phyloP scores from a whole-genome alignment of 2,797 vertebrate genomes.

The Malacoctenus gilli region DNA sequence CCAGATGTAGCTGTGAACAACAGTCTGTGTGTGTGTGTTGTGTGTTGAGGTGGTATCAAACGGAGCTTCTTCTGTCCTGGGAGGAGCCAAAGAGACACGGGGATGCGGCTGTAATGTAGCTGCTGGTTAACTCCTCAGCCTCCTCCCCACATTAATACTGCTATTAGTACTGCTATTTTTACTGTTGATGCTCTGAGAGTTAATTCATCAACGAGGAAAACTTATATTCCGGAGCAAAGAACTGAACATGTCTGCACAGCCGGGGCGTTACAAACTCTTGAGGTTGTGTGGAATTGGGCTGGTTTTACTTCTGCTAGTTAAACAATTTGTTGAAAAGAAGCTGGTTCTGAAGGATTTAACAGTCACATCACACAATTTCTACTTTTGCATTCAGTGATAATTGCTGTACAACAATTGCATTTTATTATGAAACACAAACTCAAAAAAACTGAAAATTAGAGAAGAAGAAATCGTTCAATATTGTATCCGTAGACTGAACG shows the following conservation, averaged over 20 bases:
- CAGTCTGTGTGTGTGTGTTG: neutral
- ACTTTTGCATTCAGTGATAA: no score
- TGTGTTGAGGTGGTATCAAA: constrained; percentile 47
- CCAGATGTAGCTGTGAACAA: constrained; percentile 12
- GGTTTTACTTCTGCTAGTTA: neutral
- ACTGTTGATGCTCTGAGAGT: constrained; percentile 11
- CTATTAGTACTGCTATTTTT: constrained; percentile 69
- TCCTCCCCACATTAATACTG: constrained; percentile 69
- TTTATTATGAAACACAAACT: no score
- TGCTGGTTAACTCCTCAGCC: constrained; percentile 59
- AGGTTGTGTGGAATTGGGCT: constrained; percentile 3
- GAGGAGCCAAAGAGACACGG: constrained; percentile 56
- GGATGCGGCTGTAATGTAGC: constrained; percentile 31
- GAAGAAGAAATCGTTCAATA: no score
- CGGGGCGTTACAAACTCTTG: neutral
- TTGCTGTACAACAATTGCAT: no score
- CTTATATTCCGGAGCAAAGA: neutral
- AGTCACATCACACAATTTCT: no score
- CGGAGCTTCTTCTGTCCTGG: constrained; percentile 45
- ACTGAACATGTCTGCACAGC: neutral
- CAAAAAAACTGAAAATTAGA: no score
- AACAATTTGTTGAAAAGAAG: no score
- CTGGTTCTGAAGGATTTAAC: neutral
- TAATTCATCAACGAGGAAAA: no score
- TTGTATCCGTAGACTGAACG: no score